phyloP scores from a whole-genome alignment of 1,140 invertebrate species.

The Papilio polytes region DNA sequence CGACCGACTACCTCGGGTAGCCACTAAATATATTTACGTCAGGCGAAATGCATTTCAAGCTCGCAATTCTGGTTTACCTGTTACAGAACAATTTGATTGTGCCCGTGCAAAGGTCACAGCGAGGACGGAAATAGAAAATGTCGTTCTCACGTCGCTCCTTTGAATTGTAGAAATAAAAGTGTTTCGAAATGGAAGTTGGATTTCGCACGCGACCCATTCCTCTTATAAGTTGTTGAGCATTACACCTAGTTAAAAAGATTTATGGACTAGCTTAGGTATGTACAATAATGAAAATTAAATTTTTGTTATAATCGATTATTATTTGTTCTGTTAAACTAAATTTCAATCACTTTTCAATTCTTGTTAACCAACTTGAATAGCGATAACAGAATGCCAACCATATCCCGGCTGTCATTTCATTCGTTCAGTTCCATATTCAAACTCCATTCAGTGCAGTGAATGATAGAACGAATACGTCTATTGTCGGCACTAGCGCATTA shows the following conservation, averaged over 20 bases:
- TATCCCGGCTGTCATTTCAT: not conserved
- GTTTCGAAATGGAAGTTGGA: not conserved
- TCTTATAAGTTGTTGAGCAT: not conserved
- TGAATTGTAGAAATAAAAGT: not conserved
- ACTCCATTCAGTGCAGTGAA: not conserved
- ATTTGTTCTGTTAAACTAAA: no score
- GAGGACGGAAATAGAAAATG: constrained; percentile 21
- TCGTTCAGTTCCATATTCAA: constrained; percentile 7
- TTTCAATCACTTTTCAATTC: no score
- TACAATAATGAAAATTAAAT: not conserved
- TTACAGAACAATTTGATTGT: constrained; percentile 5
- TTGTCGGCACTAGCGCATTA: not conserved
- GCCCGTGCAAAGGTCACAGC: not conserved
- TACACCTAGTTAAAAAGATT: not conserved
- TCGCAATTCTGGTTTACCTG: not conserved
- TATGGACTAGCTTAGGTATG: not conserved
- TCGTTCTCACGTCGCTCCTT: not conserved
- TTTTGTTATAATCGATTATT: not conserved
- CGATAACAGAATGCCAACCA: no score
- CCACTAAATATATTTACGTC: constrained; percentile 13
- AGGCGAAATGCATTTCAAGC: not conserved
- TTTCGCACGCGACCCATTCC: not conserved
- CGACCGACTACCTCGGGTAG: not conserved
- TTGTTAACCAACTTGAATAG: no score
- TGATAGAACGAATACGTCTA: not conserved